Conservation (phyloP, 2,113 vertebrate genomes). For the Cephalopterus ornatus region DNA sequence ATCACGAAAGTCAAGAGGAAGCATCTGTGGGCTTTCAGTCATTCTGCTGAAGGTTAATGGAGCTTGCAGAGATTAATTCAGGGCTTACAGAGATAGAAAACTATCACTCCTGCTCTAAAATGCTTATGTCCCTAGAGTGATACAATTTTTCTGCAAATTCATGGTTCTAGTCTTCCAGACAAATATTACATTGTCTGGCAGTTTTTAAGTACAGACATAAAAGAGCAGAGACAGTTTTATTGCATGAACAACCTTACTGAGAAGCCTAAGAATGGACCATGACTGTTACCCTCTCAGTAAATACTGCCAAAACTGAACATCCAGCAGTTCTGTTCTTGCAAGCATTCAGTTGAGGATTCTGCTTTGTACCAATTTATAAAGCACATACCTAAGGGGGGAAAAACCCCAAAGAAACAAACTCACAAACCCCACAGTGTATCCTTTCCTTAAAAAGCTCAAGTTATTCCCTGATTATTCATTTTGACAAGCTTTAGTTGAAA, state of each 20-base stretch:
- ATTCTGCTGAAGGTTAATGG: neutral
- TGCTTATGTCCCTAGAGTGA: neutral
- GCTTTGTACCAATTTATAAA: neutral
- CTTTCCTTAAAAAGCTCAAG: neutral
- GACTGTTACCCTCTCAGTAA: neutral
- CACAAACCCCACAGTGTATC: neutral
- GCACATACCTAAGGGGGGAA: neutral
- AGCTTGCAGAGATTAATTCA: neutral
- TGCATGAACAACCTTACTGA: neutral
- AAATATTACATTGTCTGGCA: neutral
- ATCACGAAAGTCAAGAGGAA: neutral
- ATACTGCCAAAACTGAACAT: neutral
- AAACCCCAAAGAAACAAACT: neutral
- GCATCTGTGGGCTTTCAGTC: neutral
- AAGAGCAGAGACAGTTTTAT: neutral
- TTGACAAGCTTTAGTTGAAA: neutral
- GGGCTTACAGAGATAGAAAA: neutral
- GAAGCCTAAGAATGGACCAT: neutral
- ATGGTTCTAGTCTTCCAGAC: neutral
- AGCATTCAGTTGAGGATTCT: neutral
- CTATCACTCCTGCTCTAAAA: neutral
- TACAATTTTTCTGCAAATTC: neutral
- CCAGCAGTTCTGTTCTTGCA: neutral
- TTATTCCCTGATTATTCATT: neutral
- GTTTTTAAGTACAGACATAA: neutral